A percentile compares a stretch with the other conserved stretches of the same genome.
Conservation (phyloP, 2,888 invertebrate genomes). For the Nowickia ferox region DNA sequence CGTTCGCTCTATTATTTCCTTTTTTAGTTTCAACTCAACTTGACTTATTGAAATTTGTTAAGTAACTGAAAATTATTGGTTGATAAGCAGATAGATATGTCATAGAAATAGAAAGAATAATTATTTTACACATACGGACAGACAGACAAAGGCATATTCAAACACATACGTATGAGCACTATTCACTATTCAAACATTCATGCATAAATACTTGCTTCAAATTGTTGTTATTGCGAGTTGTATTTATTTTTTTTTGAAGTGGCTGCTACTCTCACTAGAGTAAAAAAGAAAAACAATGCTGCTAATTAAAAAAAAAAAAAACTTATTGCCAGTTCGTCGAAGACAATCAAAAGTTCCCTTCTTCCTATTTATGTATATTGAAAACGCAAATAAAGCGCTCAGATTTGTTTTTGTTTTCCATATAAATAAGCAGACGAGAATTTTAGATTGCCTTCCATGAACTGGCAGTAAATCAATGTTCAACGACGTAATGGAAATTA, state of each 20-base stretch:
- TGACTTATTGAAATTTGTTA: constrained; percentile 79
- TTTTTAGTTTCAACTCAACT: constrained; percentile 64
- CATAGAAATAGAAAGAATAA: constrained; percentile 59
- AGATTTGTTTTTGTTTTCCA: no score
- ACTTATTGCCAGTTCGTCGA: no score
- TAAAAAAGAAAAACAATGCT: constrained; percentile 41
- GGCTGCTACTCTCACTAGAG: constrained; percentile 38
- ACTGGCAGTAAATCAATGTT: no score
- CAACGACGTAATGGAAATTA: no score
- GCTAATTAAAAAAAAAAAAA: constrained; percentile 27
- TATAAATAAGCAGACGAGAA: no score
- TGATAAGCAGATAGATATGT: constrained; percentile 24
- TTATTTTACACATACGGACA: constrained; percentile 52
- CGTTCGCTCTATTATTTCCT: background rate
- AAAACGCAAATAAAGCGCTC: no score
- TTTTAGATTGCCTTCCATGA: no score
- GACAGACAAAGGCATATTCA: constrained; percentile 37
- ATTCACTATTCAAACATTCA: constrained; percentile 28
- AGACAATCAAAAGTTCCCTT: no score
- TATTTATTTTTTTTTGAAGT: constrained; percentile 23
- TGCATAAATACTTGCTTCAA: constrained; percentile 47
- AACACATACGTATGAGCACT: constrained; percentile 38
- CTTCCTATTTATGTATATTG: no score
- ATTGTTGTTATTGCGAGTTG: constrained; percentile 38
- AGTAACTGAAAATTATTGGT: constrained; percentile 78